A percentile compares a stretch with the other conserved stretches of the same genome.
Conservation (phyloP, 2,797 vertebrate genomes). For the Crax fasciolata region DNA sequence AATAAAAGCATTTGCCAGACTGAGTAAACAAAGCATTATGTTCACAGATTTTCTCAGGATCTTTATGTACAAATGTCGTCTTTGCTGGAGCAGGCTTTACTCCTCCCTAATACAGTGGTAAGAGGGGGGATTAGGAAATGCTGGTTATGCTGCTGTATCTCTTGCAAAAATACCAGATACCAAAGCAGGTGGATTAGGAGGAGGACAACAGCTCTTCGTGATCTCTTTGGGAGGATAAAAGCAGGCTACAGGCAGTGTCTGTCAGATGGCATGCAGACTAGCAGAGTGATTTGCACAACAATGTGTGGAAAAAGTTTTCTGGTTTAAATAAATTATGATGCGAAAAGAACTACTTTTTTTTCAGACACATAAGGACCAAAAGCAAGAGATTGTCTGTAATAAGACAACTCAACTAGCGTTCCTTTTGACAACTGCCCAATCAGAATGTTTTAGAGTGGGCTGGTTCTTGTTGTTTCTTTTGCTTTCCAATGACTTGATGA, state of each 20-base stretch:
- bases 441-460: neutral
- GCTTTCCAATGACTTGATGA: neutral
- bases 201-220: neutral
- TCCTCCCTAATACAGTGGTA: neutral
- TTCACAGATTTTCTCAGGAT: conserved; percentile 54
- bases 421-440: neutral
- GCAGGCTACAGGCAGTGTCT: conserved; percentile 27
- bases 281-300: neutral
- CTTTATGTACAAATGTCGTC: neutral
- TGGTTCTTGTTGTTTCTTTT: neutral
- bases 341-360: neutral
- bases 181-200: neutral
- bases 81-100: neutral
- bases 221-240: conserved; percentile 39
- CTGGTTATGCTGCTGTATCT: neutral
- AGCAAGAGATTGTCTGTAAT: neutral
- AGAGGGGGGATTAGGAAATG: neutral
- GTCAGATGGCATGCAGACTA: neutral
- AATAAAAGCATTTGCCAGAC: conserved; percentile 61
- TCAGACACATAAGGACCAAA: neutral
- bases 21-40: conserved; percentile 62
- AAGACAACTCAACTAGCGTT: neutral
- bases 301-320: neutral
- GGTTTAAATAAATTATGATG: neutral
- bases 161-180: neutral